Evolutionary conservation across 2,797 vertebrate genomes (phyloP).

Genomic region (Parauchenoglanis punctatus): DNA sequence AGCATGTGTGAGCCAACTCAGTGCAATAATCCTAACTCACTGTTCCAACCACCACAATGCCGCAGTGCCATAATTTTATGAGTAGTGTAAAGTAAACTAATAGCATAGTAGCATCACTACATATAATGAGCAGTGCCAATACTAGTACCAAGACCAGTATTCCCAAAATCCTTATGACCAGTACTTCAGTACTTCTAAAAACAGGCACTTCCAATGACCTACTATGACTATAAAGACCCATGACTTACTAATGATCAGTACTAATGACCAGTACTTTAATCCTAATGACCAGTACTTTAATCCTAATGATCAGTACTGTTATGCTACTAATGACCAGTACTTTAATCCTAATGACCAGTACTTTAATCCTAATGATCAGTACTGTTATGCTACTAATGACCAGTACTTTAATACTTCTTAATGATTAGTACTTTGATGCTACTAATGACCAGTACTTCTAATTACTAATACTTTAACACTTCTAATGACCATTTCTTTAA

Average conservation of each 20-base stretch:
- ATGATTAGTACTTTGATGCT: not conserved
- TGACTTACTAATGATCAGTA: not conserved
- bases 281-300: not conserved
- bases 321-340: not conserved
- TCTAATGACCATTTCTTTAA: not conserved
- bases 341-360: not conserved
- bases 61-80: not conserved
- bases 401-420: not conserved
- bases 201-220: too few relatives aligned
- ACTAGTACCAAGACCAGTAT: not conserved
- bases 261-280: too few relatives aligned
- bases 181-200: not conserved
- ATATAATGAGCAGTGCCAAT: not conserved
- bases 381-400: not conserved
- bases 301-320: not conserved
- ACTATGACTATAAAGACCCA: too few relatives aligned
- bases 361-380: too few relatives aligned
- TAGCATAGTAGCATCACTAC: not conserved
- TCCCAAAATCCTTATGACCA: not conserved
- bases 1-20: conserved; percentile 20
- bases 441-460: not conserved
- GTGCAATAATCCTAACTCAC: conserved; percentile 13
- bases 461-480: not conserved
- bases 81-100: not conserved
- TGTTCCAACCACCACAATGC: not conserved